These are phyloP conservation scores for Cynopterus brachyotis DNA, from an alignment of 2,113 vertebrate species.

Conservation along the genomic window DNA sequence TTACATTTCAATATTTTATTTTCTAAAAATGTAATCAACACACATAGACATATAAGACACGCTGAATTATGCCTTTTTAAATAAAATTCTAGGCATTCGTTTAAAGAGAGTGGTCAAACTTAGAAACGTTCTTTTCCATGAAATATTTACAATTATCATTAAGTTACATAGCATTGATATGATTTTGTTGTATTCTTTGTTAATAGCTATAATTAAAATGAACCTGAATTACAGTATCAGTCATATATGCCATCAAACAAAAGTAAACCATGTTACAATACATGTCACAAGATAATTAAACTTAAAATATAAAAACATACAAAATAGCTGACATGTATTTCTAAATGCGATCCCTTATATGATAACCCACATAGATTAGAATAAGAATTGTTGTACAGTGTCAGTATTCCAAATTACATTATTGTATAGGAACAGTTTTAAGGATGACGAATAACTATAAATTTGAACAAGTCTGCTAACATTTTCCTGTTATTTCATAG, in stretches of 20 bases:
- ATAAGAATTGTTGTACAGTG: constrained; percentile 39
- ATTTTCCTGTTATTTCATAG: constrained; percentile 22
- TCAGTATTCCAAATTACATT: constrained; percentile 13
- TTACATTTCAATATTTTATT: constrained; percentile 50
- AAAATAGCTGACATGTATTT: not conserved
- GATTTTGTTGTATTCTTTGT: constrained; percentile 23
- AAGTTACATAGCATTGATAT: constrained; percentile 1
- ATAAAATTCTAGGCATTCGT: constrained; percentile 50
- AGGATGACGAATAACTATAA: constrained; percentile 24
- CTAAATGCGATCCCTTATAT: not conserved
- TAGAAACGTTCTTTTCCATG: not conserved
- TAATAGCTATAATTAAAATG: constrained; percentile 46
- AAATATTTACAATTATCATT: constrained; percentile 42
- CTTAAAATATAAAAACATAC: constrained; percentile 3
- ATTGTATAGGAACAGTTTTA: not conserved
- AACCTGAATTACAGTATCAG: not conserved
- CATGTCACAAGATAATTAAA: not conserved
- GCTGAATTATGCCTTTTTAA: not conserved
- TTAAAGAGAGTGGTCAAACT: constrained; percentile 29
- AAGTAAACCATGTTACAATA: constrained; percentile 5
- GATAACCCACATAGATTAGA: constrained; percentile 18
- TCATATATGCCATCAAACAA: constrained; percentile 36
- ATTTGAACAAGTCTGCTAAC: constrained; percentile 39
- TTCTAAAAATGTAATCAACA: constrained; percentile 47
- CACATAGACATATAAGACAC: not conserved